Conservation (phyloP, 2,113 vertebrate species). For the Archilochus colubris region DNA sequence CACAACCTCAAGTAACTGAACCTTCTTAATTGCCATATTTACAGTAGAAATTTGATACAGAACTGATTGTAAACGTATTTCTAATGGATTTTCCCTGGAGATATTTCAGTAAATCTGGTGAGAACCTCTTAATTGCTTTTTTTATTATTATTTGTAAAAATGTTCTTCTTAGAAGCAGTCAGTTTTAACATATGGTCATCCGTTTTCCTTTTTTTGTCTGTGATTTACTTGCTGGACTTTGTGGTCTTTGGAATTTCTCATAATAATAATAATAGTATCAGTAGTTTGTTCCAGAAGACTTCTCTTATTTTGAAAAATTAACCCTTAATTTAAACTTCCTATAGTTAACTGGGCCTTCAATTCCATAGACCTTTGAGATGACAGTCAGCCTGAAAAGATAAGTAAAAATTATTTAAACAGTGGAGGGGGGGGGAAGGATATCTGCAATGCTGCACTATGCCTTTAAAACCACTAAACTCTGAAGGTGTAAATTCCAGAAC, state of each 20-base stretch:
- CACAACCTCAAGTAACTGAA: neutral
- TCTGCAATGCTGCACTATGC: neutral
- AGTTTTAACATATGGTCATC: neutral
- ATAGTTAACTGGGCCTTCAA: neutral
- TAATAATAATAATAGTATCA: neutral
- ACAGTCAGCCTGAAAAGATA: neutral
- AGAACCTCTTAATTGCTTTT: conserved; percentile 51
- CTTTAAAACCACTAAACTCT: neutral
- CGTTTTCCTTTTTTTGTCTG: neutral
- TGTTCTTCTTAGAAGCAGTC: neutral
- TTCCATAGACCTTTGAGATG: neutral
- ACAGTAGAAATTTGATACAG: conserved; percentile 53
- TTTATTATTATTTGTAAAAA: conserved; percentile 1
- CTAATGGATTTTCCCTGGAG: conserved; percentile 50
- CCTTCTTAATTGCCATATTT: conserved; percentile 45
- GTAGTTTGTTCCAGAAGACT: neutral
- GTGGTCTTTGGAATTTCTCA: neutral
- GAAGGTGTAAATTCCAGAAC: neutral
- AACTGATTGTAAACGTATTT: conserved; percentile 48
- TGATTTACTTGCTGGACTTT: neutral
- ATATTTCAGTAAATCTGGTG: conserved; percentile 25
- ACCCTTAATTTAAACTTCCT: neutral
- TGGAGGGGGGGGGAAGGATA: rapidly evolving
- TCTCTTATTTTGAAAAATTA: neutral
- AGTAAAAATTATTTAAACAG: neutral